Evolutionary conservation across 1,140 invertebrate genomes (phyloP), one percentile per base, ranked within the genome.

Genomic region (Zaprionus nigranus): DNA sequence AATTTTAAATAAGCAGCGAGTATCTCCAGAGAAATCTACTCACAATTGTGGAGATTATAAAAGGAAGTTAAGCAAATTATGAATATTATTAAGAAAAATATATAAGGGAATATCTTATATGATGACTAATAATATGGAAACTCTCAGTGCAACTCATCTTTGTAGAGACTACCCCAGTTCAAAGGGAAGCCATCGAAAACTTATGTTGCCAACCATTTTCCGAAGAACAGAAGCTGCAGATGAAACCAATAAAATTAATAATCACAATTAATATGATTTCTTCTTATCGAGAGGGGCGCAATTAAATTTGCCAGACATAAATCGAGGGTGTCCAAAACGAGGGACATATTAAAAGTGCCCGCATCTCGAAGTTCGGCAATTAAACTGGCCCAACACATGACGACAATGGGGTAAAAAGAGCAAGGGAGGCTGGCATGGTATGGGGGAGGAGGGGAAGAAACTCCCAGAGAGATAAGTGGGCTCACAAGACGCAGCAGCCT

Each of bases 341-440:
- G 66, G 63, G 63, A 75, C 34, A 80, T 68, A 81, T 65, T 71
- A 62, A 75, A 62, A 69, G 40, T 75, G 75, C 84, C 84, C 84
- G 78, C 85, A 84, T 81, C 69, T 77, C 56, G 90, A 90, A 90
- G 66, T 90, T 90, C 46, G 66, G 82, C 85, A 90, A 85, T 90
- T 90, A 90, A 85, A 80, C 77, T 66, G 75, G 73, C 53, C 54
- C 72, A 79, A 82, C 78, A 84, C 78, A 85, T 84, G 81, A 78
- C 66, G 75, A 79, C 81, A 70, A 82, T 73, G 49, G 75, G 36
- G 38, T 69, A 69, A 62, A 69, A 57, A 49, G 71, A 67, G 63
- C 46, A 68, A 38, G 30, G 6, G 15, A 22, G 7, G 43, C 43
- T 30, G 26, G 9, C n/a, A 43, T n/a, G 7, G 2, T 2, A 13